Evolutionary conservation across 1,140 invertebrate genomes (phyloP).

Genomic region (Xylocopa sonorina): DNA sequence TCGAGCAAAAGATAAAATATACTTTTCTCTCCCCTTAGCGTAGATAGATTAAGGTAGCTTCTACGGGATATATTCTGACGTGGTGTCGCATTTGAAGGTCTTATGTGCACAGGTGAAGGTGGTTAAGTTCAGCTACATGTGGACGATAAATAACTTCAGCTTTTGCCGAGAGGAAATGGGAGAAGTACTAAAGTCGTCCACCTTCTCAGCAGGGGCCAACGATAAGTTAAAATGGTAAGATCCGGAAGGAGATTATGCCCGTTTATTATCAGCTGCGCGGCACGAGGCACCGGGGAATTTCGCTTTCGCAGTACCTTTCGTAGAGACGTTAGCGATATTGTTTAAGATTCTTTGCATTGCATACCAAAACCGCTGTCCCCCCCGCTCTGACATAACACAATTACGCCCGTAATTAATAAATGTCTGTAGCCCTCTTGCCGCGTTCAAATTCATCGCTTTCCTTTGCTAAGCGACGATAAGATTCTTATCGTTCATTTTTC

Average conservation of each 20-base stretch:
- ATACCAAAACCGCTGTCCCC: conserved; percentile 21
- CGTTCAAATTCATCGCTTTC: not conserved
- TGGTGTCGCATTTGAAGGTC: conserved; percentile 77
- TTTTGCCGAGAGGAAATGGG: conserved; percentile 99
- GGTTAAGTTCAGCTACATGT: conserved; percentile 99
- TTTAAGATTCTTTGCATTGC: conserved; percentile 65
- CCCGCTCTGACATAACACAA: not conserved
- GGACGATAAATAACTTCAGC: conserved; percentile 99
- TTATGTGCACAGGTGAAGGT: conserved; percentile 95
- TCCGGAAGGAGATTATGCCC: not conserved
- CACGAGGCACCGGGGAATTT: not conserved
- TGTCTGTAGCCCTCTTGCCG: not conserved
- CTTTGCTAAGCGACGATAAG: too few relatives aligned
- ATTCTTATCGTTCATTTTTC: too few relatives aligned
- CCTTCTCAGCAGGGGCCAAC: conserved; percentile 99
- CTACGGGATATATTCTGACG: conserved; percentile 71
- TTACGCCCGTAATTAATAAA: not conserved
- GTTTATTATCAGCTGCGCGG: not conserved
- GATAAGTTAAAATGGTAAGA: conserved; percentile 99
- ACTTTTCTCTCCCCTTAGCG: conserved; percentile 35
- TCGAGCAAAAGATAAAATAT: not conserved
- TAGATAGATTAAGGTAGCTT: conserved; percentile 68
- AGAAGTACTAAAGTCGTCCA: conserved; percentile 99
- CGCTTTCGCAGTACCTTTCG: not conserved
- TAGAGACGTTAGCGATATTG: conserved; percentile 30